These are phyloP conservation scores for Unio delphinus DNA, from an alignment of 2,888 invertebrate species.

Conservation along the genomic window DNA sequence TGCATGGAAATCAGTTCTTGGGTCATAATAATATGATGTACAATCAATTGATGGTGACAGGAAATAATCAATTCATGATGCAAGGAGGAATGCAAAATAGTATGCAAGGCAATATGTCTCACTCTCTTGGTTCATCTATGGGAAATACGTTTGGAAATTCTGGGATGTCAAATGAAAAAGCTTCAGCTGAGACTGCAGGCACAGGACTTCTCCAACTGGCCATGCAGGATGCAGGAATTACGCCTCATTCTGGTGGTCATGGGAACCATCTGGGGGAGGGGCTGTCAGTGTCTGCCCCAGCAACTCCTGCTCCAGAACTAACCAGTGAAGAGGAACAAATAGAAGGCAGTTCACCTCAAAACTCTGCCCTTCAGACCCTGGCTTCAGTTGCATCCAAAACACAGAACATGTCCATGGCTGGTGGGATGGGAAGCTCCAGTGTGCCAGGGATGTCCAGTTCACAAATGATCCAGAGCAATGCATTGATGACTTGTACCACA, in stretches of 20 bases:
- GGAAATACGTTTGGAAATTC: slow-evolving; percentile 1
- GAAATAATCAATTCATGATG: slow-evolving; percentile 31
- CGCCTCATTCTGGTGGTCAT: slow-evolving; percentile 23
- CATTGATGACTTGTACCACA: slow-evolving; percentile 11
- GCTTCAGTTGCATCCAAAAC: slow-evolving; percentile 57
- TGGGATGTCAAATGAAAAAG: slow-evolving; percentile 16
- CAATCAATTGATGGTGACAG: slow-evolving; percentile 44
- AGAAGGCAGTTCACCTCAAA: slow-evolving; percentile 13
- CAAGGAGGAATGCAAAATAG: slow-evolving; percentile 28
- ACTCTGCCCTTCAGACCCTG: slow-evolving; percentile 53
- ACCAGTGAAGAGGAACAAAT: slow-evolving; percentile 13
- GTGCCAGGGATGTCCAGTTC: not conserved
- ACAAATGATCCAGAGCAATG: slow-evolving; percentile 9
- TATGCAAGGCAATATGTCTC: slow-evolving; percentile 25
- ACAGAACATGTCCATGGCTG: slow-evolving; percentile 30
- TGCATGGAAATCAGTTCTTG: slow-evolving; percentile 35
- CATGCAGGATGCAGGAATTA: slow-evolving; percentile 62
- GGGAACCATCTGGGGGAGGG: slow-evolving; percentile 12
- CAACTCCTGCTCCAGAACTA: slow-evolving; percentile 20
- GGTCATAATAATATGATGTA: slow-evolving; percentile 45
- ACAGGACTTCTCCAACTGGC: slow-evolving; percentile 58
- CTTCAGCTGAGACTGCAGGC: slow-evolving; percentile 29
- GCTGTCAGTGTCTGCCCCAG: slow-evolving; percentile 17
- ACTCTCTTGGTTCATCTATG: slow-evolving; percentile 6
- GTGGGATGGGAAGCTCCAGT: slow-evolving; percentile 6